Evolutionary conservation across 2,888 invertebrate genomes (phyloP), one percentile per base, ranked within the genome.

Genomic region (Melinopterus prodromus): DNA sequence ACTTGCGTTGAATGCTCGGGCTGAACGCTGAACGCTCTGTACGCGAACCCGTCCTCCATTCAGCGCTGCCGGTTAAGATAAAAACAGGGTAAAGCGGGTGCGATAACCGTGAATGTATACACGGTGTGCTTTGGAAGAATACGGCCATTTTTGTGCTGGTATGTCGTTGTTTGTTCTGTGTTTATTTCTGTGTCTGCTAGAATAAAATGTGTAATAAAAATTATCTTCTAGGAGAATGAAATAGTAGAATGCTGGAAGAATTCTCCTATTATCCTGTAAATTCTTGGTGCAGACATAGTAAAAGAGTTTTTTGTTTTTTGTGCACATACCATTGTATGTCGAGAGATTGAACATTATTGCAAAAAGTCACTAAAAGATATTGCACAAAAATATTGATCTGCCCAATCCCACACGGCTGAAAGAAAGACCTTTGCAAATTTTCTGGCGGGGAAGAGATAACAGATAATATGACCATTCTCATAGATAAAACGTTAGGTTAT

Each of bases 41-140:
- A 53, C 53, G 53, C 53, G 53, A 53, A 53, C 53, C 53, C 53
- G 53, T 53, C 53, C 53, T 7, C 53, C 53, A 53, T 53, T 53
- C 53, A 53, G 9, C 53, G 53, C 12, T 53, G 53, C 12, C 53
- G 53, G 53, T 53, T 53, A 53, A 53, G 53, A 53, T 53, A 53
- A 53, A 53, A 53, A 53, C 53, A 7, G 53, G 9, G 53, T 53
- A 53, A 53, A 53, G 53, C 53, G 53, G 53, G 53, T 6, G 53
- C 53, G 53, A 53, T 53, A 53, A 53, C 53, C 53, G 53, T 53
- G 53, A 53, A 53, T 53, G 53, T 53, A 53, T 53, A 53, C 53
- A 53, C 53, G 53, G 53, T 53, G 53, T 53, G 12, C 9, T 53
- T 53, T 53, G 53, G 5, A 53, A 53, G 53, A 53, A 53, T 53